Conservation (phyloP, 1,140 invertebrate species). For the Oryzaephilus surinamensis region DNA sequence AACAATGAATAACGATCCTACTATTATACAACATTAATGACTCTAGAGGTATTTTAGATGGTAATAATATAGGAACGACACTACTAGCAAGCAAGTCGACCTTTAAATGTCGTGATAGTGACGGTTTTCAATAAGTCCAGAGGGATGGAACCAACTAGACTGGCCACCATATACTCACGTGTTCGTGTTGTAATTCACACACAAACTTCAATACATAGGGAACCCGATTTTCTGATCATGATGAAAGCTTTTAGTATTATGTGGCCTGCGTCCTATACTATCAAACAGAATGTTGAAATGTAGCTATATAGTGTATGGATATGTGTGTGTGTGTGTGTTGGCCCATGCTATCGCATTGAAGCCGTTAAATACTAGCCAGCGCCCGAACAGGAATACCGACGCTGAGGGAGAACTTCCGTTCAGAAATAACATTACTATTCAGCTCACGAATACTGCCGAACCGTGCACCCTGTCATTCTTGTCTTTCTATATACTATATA, state of each 20-base stretch:
- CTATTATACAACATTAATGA: too few species aligned
- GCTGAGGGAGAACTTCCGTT: conserved; percentile 13
- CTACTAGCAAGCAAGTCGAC: too few species aligned
- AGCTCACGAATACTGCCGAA: conserved; percentile 25
- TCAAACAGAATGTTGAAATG: conserved; percentile 22
- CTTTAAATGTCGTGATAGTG: conserved; percentile 19
- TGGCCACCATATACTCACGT: too few species aligned
- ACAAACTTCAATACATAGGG: too few species aligned
- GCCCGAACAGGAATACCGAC: conserved; percentile 15
- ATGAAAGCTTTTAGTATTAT: conserved; percentile 20
- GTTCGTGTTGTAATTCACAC: too few species aligned
- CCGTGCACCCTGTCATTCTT: conserved; percentile 29
- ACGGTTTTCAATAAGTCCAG: too few species aligned
- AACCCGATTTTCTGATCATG: conserved; percentile 13
- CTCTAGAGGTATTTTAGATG: too few species aligned
- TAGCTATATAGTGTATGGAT: conserved; percentile 15
- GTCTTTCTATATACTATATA: conserved; percentile 31
- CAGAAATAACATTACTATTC: conserved; percentile 29
- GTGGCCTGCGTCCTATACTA: conserved; percentile 16
- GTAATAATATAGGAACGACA: too few species aligned
- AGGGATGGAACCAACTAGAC: too few species aligned
- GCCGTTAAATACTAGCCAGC: conserved; percentile 19
- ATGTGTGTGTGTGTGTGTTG: too few species aligned
- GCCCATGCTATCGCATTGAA: conserved; percentile 20
- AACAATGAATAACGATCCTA: too few species aligned